phyloP scores from a whole-genome alignment of 2,888 invertebrate species.

The Drosophila maculinotata region DNA sequence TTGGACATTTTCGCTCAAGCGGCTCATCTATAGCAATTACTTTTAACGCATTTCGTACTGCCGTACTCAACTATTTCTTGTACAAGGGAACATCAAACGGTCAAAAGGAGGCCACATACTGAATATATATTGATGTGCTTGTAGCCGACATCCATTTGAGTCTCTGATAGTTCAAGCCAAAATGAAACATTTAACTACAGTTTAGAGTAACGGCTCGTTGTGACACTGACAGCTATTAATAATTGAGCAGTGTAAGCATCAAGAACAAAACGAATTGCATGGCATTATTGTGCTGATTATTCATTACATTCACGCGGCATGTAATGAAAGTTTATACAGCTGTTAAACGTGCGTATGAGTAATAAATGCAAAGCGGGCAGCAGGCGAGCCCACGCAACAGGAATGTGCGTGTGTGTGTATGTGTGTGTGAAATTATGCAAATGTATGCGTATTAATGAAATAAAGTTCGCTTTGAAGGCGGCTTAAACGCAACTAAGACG shows the following conservation, averaged over 20 bases:
- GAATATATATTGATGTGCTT: conserved; percentile 1
- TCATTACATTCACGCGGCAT: conserved; percentile 66
- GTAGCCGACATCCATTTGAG: conserved; percentile 15
- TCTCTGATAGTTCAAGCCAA: conserved; percentile 1
- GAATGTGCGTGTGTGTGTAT: conserved; percentile 18
- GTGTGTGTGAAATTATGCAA: conserved; percentile 66
- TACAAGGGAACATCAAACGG: conserved; percentile 20
- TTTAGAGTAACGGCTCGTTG: conserved; percentile 1
- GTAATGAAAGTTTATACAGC: conserved; percentile 76
- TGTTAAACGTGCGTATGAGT: conserved; percentile 77
- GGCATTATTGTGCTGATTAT: conserved; percentile 69
- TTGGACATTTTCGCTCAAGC: neutral
- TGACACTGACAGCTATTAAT: conserved; percentile 23
- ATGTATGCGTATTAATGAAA: conserved; percentile 76
- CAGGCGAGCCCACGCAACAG: conserved; percentile 22
- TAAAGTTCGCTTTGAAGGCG: conserved; percentile 72
- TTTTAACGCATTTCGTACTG: conserved; percentile 47
- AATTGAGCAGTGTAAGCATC: conserved; percentile 29
- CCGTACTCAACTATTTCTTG: conserved; percentile 31
- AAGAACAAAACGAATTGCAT: conserved; percentile 22
- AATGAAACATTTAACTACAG: neutral
- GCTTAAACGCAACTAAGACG: conserved; percentile 57
- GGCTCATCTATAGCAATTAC: no score
- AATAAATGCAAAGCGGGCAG: conserved; percentile 66
- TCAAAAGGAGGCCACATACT: conserved; percentile 14